Conservation (phyloP, 2,888 invertebrate species). For the Limenitis camilla region DNA sequence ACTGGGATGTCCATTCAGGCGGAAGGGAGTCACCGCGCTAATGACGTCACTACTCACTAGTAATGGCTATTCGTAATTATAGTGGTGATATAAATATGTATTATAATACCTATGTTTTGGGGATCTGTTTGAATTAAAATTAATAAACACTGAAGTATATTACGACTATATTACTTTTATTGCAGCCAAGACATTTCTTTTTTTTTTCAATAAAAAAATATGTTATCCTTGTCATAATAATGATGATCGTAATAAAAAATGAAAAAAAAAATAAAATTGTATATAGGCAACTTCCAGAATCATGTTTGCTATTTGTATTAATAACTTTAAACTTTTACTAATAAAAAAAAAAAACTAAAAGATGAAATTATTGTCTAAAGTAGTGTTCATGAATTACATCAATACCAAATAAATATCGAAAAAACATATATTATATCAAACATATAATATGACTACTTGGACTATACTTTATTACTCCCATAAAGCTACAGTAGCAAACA, state of each 20-base stretch:
- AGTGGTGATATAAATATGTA: constrained; percentile 8
- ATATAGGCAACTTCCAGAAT: not conserved
- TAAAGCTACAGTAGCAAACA: constrained; percentile 1
- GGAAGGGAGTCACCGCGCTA: constrained; percentile 62
- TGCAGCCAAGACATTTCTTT: too few species aligned
- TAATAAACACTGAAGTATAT: not conserved
- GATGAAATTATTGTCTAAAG: too few species aligned
- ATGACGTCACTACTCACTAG: constrained; percentile 59
- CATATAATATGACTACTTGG: too few species aligned
- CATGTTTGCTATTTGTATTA: not conserved
- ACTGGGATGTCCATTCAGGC: constrained; percentile 50
- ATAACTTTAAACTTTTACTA: too few species aligned
- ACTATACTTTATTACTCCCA: not conserved
- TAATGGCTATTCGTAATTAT: constrained; percentile 57
- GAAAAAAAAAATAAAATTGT: too few species aligned
- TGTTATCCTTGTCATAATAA: too few species aligned
- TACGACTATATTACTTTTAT: too few species aligned
- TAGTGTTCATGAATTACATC: too few species aligned
- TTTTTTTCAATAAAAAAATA: too few species aligned
- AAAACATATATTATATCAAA: not conserved
- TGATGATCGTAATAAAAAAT: too few species aligned
- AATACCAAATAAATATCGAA: too few species aligned
- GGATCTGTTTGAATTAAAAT: not conserved
- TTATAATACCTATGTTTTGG: not conserved
- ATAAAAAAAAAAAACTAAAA: too few species aligned